A percentile compares a stretch with the other conserved stretches of the same genome.
phyloP scores from a whole-genome alignment of 2,797 vertebrate species.

The Brotula barbata region DNA sequence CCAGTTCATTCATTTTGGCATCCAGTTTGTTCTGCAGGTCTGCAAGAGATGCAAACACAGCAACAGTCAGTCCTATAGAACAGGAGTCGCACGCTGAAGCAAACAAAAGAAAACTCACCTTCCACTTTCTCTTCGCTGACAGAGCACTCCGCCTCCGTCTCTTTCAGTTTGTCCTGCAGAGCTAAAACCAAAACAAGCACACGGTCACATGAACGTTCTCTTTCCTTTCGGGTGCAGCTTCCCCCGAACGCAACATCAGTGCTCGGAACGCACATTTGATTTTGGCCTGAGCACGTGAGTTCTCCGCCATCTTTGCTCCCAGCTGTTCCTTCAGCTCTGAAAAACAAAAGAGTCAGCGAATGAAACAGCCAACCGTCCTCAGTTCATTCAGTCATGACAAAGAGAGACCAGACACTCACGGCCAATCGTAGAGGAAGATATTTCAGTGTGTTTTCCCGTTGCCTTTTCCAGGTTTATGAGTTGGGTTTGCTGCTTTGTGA shows the following conservation, averaged over 20 bases:
- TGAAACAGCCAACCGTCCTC: background rate
- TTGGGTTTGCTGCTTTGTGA: slow-evolving; percentile 29
- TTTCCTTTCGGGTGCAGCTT: background rate
- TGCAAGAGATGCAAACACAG: slow-evolving; percentile 14
- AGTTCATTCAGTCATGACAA: background rate
- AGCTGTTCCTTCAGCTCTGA: slow-evolving; percentile 44
- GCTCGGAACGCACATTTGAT: slow-evolving; percentile 38
- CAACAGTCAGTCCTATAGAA: background rate
- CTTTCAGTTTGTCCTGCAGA: slow-evolving; percentile 37
- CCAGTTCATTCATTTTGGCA: slow-evolving; percentile 35
- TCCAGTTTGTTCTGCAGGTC: slow-evolving; percentile 44
- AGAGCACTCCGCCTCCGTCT: slow-evolving; percentile 36
- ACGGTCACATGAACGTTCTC: background rate
- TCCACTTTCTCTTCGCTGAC: background rate
- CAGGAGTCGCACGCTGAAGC: background rate
- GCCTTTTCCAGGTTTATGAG: slow-evolving; percentile 24
- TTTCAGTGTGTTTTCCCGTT: background rate
- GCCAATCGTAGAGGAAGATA: background rate
- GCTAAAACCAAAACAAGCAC: slow-evolving; percentile 13
- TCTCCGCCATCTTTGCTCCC: slow-evolving; percentile 6
- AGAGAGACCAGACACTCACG: slow-evolving; percentile 17
- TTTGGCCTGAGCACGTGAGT: slow-evolving; percentile 3
- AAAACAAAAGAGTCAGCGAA: slow-evolving; percentile 1
- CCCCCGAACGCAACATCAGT: background rate
- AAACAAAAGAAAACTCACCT: slow-evolving; percentile 35